Evolutionary conservation across 2,888 invertebrate species (phyloP).

Genomic region (Drosophila lutescens): DNA sequence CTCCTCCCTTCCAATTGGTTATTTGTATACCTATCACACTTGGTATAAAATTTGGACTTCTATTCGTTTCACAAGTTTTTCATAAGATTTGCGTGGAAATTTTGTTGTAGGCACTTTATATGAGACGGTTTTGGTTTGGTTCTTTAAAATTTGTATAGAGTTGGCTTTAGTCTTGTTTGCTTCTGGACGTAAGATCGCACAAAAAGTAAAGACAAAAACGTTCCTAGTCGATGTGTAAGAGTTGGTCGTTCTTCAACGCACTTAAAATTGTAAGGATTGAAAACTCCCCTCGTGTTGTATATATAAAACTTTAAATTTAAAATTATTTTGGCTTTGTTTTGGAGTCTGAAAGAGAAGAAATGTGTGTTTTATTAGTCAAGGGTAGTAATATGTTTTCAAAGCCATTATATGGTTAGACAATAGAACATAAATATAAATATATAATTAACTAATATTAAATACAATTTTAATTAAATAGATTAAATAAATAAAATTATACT

Average conservation of each 20-base stretch:
- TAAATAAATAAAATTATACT: too few species aligned
- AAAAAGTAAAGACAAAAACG: conserved; percentile 7
- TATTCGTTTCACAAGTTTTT: conserved; percentile 32
- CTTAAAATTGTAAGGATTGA: conserved; percentile 16
- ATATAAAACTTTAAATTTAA: conserved; percentile 24
- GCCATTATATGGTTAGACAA: too few species aligned
- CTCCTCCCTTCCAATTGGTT: not conserved
- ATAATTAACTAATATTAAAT: too few species aligned
- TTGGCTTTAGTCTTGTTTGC: conserved; percentile 30
- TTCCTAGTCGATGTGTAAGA: conserved; percentile 11
- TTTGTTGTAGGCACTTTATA: conserved; percentile 69
- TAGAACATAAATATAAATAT: too few species aligned
- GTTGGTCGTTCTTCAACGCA: not conserved
- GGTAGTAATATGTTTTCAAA: not conserved
- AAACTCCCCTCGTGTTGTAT: conserved; percentile 25
- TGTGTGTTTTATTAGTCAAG: not conserved
- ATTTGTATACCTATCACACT: conserved; percentile 60
- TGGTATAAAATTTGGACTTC: conserved; percentile 38
- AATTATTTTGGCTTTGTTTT: conserved; percentile 49
- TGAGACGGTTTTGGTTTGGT: conserved; percentile 77
- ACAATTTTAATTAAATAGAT: too few species aligned
- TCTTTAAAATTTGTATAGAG: conserved; percentile 43
- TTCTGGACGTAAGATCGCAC: conserved; percentile 17
- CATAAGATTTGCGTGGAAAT: conserved; percentile 39
- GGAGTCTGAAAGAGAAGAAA: conserved; percentile 36